Conservation (phyloP, 2,888 invertebrate genomes). For the Idaea dimidiata region DNA sequence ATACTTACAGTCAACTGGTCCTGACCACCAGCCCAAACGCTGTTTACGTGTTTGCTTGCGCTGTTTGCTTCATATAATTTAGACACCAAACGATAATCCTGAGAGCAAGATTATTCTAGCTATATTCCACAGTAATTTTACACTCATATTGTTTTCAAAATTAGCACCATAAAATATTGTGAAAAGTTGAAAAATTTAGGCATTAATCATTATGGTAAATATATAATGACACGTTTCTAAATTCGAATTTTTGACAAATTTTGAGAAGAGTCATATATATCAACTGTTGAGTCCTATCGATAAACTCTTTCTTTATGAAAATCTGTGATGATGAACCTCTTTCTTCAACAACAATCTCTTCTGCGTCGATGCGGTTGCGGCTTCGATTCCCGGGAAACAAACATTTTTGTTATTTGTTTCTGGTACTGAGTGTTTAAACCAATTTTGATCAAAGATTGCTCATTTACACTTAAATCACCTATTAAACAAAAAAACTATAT, state of each 20-base stretch:
- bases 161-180: conserved; percentile 6
- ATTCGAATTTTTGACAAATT: conserved; percentile 18
- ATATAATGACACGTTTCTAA: conserved; percentile 4
- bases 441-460: too few relatives aligned
- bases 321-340: too few relatives aligned
- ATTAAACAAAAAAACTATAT: too few relatives aligned
- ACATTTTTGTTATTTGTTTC: too few relatives aligned
- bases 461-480: too few relatives aligned
- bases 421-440: too few relatives aligned
- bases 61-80: conserved; percentile 20
- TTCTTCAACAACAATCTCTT: too few relatives aligned
- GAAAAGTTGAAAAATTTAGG: conserved; percentile 20
- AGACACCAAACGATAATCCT: conserved; percentile 60
- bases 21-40: not conserved
- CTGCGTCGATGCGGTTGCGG: too few relatives aligned
- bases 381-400: too few relatives aligned
- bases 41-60: not conserved
- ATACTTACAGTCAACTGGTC: conserved; percentile 11
- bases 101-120: conserved; percentile 63
- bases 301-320: too few relatives aligned
- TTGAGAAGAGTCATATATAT: conserved; percentile 5
- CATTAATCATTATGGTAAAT: too few relatives aligned
- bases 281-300: too few relatives aligned
- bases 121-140: conserved; percentile 70
- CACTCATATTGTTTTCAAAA: conserved; percentile 45